Percentiles rank a stretch among this genome's conserved stretches.
Evolutionary conservation across 2,888 invertebrate species (phyloP).

Genomic region (Steinernema carpocapsae): DNA sequence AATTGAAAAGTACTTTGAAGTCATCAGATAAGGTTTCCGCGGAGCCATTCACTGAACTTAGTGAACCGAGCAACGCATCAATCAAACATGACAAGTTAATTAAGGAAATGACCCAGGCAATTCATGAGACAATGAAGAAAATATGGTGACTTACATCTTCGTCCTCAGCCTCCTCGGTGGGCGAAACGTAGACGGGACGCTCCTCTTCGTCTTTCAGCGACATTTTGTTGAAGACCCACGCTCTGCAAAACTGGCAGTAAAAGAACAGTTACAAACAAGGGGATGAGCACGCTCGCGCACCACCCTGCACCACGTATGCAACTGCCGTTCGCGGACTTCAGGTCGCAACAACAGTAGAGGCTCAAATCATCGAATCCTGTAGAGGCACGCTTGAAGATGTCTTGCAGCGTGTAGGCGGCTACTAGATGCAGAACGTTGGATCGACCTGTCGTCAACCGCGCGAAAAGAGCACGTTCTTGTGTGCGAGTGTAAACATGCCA

Average conservation of each 20-base stretch:
- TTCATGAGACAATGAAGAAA: background rate
- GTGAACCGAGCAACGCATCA: slow-evolving; percentile 11
- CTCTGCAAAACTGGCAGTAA: too few species aligned
- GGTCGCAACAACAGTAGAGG: too few species aligned
- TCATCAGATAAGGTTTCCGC: too few species aligned
- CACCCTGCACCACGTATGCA: too few species aligned
- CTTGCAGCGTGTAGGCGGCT: too few species aligned
- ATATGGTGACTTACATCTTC: background rate
- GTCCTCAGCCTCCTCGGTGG: slow-evolving; percentile 36
- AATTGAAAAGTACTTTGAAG: too few species aligned
- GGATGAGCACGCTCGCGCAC: too few species aligned
- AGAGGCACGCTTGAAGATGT: too few species aligned
- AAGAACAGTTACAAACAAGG: too few species aligned
- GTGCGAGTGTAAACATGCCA: background rate
- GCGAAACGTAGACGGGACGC: slow-evolving; percentile 38
- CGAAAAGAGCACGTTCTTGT: background rate
- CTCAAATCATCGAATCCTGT: too few species aligned
- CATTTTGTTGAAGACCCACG: background rate
- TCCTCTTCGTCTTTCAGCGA: slow-evolving; percentile 36
- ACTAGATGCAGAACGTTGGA: too few species aligned
- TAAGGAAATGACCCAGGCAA: slow-evolving; percentile 15
- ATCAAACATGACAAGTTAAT: slow-evolving; percentile 11
- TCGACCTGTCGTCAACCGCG: background rate
- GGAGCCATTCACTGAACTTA: background rate
- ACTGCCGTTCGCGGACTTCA: too few species aligned